phyloP scores from a whole-genome alignment of 2,888 invertebrate genomes.

The Mythimna pallens region DNA sequence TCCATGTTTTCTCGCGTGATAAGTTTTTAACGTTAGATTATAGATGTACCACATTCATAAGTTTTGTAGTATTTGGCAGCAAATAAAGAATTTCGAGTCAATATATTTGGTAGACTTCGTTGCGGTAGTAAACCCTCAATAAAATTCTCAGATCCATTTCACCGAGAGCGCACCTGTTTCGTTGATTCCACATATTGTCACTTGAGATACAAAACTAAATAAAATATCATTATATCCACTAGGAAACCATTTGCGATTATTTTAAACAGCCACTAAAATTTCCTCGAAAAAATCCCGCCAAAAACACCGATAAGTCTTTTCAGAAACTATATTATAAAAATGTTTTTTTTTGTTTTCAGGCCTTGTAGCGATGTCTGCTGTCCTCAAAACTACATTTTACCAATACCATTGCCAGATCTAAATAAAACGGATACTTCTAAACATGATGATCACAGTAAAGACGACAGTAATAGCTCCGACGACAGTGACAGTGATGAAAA shows the following conservation, averaged over 20 bases:
- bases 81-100: neutral
- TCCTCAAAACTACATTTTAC: constrained; percentile 62
- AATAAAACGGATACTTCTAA: neutral
- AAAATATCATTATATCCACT: neutral
- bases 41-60: too few relatives aligned
- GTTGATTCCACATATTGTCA: neutral
- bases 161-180: neutral
- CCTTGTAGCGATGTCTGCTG: constrained; percentile 74
- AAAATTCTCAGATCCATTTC: neutral
- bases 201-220: neutral
- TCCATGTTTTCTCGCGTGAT: neutral
- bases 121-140: neutral
- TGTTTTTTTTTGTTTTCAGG: constrained; percentile 61
- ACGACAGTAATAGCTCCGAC: neutral
- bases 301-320: constrained; percentile 15
- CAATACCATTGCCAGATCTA: constrained; percentile 17
- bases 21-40: too few relatives aligned
- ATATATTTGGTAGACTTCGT: neutral
- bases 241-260: neutral
- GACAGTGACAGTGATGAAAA: constrained; percentile 53
- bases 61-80: too few relatives aligned
- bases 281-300: neutral
- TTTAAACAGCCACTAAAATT: neutral
- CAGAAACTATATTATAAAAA: neutral
- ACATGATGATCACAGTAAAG: constrained; percentile 8